phyloP scores from a whole-genome alignment of 2,888 invertebrate genomes.

The Epinotia bilunana region DNA sequence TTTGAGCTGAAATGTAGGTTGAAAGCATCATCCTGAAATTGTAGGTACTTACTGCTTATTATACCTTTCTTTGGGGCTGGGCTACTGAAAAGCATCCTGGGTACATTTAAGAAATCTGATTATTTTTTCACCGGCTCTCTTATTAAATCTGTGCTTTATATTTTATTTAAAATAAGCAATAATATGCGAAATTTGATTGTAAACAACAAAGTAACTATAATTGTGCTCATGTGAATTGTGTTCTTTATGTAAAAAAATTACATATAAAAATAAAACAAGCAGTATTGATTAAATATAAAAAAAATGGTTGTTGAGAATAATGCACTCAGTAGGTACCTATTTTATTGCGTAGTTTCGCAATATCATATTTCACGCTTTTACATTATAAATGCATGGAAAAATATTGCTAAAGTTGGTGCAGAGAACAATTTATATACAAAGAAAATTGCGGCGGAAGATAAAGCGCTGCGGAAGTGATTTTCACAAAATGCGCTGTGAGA shows the following conservation, averaged over 20 bases:
- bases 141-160: background rate
- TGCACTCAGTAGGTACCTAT: background rate
- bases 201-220: too few relatives aligned
- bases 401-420: conserved; percentile 41
- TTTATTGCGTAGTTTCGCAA: conserved; percentile 13
- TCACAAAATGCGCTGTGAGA: conserved; percentile 11
- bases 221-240: background rate
- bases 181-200: too few relatives aligned
- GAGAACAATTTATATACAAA: conserved; percentile 37
- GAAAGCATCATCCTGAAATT: conserved; percentile 5
- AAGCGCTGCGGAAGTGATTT: conserved; percentile 21
- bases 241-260: background rate
- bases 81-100: background rate
- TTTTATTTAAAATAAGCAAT: too few relatives aligned
- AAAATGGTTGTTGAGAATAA: background rate
- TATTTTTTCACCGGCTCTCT: background rate
- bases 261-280: background rate
- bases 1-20: conserved; percentile 18
- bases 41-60: background rate
- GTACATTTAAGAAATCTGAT: background rate
- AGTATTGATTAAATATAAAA: background rate
- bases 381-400: conserved; percentile 45
- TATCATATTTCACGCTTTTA: conserved; percentile 34
- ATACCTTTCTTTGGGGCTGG: background rate
- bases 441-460: conserved; percentile 33